Evolutionary conservation across 2,888 invertebrate species (phyloP).

Genomic region (Ectropis crepuscularia): DNA sequence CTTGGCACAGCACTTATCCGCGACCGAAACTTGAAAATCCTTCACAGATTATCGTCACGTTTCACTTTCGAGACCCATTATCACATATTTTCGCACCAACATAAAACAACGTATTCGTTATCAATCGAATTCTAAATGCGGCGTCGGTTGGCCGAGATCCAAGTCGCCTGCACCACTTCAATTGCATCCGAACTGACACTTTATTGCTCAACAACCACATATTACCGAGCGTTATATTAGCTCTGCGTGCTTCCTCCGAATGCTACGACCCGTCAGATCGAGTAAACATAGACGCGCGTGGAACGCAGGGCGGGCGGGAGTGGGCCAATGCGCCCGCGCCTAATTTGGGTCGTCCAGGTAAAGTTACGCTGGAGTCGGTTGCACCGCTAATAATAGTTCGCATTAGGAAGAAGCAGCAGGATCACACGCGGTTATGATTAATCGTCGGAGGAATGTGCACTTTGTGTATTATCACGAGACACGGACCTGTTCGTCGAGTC

Average conservation of each 20-base stretch:
- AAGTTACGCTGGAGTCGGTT: constrained; percentile 81
- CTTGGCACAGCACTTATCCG: constrained; percentile 46
- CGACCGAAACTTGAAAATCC: constrained; percentile 11
- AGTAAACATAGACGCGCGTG: constrained; percentile 57
- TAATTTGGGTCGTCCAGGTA: constrained; percentile 85
- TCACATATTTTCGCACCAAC: constrained; percentile 41
- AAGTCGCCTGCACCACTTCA: constrained; percentile 78
- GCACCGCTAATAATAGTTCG: constrained; percentile 78
- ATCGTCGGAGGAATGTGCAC: constrained; percentile 64
- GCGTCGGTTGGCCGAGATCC: constrained; percentile 74
- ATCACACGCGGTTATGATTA: constrained; percentile 68
- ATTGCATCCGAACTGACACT: constrained; percentile 74
- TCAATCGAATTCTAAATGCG: constrained; percentile 73
- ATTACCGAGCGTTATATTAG: constrained; percentile 61
- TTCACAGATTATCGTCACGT: constrained; percentile 48
- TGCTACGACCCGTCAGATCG: constrained; percentile 56
- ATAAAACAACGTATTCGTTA: constrained; percentile 60
- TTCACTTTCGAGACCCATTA: constrained; percentile 45
- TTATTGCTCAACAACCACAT: constrained; percentile 68
- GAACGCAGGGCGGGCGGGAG: constrained; percentile 69
- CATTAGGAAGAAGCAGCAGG: constrained; percentile 69
- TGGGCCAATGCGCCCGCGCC: constrained; percentile 74
- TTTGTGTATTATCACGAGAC: constrained; percentile 69
- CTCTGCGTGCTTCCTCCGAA: constrained; percentile 67
- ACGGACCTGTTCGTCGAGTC: constrained; percentile 84